Percentiles rank a stretch among this genome's conserved stretches.
Evolutionary conservation across 2,113 vertebrate genomes (phyloP).

Genomic region (Eulemur macaco): DNA sequence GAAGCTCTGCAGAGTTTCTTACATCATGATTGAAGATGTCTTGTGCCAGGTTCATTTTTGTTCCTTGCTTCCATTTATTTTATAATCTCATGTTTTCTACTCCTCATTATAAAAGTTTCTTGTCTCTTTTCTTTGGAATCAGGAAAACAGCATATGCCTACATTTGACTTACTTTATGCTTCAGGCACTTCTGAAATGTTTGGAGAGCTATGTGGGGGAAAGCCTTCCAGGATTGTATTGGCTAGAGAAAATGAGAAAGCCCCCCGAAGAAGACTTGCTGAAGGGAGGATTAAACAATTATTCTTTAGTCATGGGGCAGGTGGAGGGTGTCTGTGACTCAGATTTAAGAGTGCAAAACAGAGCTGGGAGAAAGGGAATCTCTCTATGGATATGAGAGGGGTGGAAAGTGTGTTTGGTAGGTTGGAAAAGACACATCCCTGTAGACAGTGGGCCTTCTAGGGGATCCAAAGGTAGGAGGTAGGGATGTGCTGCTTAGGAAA

Average conservation of each 20-base stretch:
- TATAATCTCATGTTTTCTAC: background rate
- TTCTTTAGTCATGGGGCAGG: background rate
- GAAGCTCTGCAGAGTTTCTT: background rate
- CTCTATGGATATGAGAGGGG: background rate
- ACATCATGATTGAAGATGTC: background rate
- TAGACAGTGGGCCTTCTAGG: background rate
- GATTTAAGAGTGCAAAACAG: background rate
- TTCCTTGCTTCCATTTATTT: background rate
- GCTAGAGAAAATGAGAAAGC: background rate
- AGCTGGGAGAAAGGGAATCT: background rate
- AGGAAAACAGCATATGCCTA: background rate
- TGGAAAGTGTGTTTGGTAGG: background rate
- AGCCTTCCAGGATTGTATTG: background rate
- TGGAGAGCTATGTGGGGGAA: background rate
- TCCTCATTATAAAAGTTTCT: background rate
- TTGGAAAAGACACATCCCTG: background rate
- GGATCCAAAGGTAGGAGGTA: background rate
- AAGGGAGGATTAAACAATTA: background rate
- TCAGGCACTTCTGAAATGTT: background rate
- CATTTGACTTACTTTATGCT: background rate
- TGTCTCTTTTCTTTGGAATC: background rate
- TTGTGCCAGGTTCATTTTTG: background rate
- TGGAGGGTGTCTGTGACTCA: background rate
- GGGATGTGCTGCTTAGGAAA: background rate
- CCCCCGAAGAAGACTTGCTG: background rate